A percentile compares a stretch with the other conserved stretches of the same genome.
These are phyloP conservation scores for Sebastes iracundus DNA, from an alignment of 2,797 vertebrate genomes.

Conservation along the genomic window DNA sequence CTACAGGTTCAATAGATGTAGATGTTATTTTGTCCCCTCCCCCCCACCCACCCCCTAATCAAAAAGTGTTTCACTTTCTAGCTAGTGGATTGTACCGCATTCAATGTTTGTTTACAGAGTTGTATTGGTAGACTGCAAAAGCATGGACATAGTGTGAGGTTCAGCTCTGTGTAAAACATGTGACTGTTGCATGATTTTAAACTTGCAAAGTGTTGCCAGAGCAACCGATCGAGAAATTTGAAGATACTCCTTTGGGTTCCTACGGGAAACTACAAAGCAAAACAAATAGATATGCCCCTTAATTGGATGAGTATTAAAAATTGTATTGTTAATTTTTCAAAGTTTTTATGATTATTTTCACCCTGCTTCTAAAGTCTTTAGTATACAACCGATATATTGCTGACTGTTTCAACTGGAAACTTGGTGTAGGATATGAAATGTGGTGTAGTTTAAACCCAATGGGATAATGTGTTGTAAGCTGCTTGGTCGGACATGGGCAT, in stretches of 20 bases:
- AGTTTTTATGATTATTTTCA: conserved; percentile 26
- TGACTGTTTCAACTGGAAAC: conserved; percentile 82
- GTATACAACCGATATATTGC: conserved; percentile 58
- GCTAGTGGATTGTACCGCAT: conserved; percentile 62
- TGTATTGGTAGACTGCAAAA: conserved; percentile 58
- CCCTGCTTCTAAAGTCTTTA: conserved; percentile 48
- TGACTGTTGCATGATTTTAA: conserved; percentile 79
- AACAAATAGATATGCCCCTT: not conserved
- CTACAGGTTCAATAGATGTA: conserved; percentile 49
- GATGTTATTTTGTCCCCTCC: conserved; percentile 34
- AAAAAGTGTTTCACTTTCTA: conserved; percentile 60
- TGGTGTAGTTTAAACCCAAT: conserved; percentile 72
- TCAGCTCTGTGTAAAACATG: conserved; percentile 68
- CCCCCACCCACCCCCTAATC: not conserved
- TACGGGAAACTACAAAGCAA: not conserved
- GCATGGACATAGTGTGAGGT: conserved; percentile 77
- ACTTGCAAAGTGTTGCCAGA: conserved; percentile 61
- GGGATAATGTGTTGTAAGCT: conserved; percentile 80
- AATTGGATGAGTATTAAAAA: conserved; percentile 36
- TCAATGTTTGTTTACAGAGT: conserved; percentile 58
- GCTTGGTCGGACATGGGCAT: conserved; percentile 80
- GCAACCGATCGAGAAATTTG: conserved; percentile 18
- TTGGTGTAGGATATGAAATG: conserved; percentile 64
- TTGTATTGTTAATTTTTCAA: conserved; percentile 2
- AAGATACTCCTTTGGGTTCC: conserved; percentile 19